phyloP scores from a whole-genome alignment of 2,113 vertebrate genomes.

The Ciconia boyciana region DNA sequence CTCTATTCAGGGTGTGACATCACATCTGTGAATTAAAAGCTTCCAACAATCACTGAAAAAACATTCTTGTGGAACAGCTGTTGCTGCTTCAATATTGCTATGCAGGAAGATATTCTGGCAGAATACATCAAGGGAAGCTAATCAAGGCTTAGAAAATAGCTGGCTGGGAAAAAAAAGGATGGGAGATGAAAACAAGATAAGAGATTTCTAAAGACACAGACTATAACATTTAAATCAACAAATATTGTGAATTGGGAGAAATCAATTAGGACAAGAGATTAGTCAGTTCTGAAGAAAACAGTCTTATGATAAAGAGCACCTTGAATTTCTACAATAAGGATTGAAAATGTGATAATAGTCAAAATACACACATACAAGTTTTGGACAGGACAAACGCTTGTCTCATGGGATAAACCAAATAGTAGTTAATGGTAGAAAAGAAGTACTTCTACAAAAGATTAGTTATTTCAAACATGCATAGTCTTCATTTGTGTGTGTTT shows the following conservation, averaged over 20 bases:
- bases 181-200: not conserved
- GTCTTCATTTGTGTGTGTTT: not conserved
- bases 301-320: not conserved
- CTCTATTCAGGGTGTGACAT: not conserved
- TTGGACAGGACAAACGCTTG: not conserved
- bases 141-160: not conserved
- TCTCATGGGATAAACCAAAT: not conserved
- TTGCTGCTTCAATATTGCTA: not conserved
- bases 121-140: slow-evolving; percentile 1
- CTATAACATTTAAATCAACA: not conserved
- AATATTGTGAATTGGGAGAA: not conserved
- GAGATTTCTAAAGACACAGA: not conserved
- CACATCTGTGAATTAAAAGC: slow-evolving; percentile 15
- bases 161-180: not conserved
- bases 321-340: not conserved
- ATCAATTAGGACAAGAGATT: not conserved
- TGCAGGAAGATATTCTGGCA: not conserved
- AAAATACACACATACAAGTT: not conserved
- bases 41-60: not conserved
- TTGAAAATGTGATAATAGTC: not conserved
- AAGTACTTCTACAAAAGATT: not conserved
- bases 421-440: not conserved
- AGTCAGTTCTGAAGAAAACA: not conserved
- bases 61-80: not conserved
- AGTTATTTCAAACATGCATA: not conserved